Evolutionary conservation across 2,888 invertebrate genomes (phyloP), one percentile per base, ranked within the genome.

Genomic region (Dryomyza anilis): DNA sequence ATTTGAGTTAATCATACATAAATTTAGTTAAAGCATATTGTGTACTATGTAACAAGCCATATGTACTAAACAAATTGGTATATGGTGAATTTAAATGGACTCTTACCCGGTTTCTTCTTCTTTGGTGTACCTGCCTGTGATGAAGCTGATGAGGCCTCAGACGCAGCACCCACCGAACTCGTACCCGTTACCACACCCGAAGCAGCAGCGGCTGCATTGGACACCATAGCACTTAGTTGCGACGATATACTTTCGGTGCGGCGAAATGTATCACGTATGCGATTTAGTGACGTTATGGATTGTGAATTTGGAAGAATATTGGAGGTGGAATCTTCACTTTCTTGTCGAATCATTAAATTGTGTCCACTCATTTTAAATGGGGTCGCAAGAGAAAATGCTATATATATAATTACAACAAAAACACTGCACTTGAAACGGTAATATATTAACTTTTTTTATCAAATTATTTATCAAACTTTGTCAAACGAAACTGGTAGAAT

Each of bases 221-320:
- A 74, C 45, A 78, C 78, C 55, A 78, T 76, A 53, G 75, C 76
- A 67, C 80, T 77, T 53, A 81, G 74, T 45, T 81, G 78, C 2
- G 83, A 81, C 0, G 82, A 76, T 14, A 79, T 71, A 67, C 77
- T 81, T 63, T 83, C 83, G 2, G 82, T 79, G 16, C 82, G 79
- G 6, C 80, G 76, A 45, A 83, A 80, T 21, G 82, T 81, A 67
- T 82, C 79, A 21, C 83, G 81, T 50, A 83, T 70, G 60, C 78
- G 80, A 71, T 80, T 78, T 23, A 83, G 66, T 7, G 83, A 82
- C n/a, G 87, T 87, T 65, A 85, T 79, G 43, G 88, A 87, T 10
- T 87, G 86, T 27, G 88, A 87, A 76, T 86, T 83, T 2, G 76
- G 73, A 45, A 72, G 33, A 46, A 70, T 67, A 67, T 61, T 67